Base-by-base conservation (phyloP, 2,113 vertebrate species). In the Numida meleagris region DNA sequence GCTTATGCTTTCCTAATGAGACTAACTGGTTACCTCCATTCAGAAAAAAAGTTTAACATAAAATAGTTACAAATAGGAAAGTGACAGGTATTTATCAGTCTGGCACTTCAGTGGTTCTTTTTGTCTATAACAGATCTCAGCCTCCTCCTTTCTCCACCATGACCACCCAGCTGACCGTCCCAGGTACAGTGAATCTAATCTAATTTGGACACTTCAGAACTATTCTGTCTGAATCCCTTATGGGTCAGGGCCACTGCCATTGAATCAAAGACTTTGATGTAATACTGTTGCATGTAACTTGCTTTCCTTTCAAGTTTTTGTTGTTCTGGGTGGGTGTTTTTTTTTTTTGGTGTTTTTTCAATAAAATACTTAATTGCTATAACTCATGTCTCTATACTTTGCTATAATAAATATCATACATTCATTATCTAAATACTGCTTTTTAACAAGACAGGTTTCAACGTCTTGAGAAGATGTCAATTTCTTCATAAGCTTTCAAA, bases 401-500 rank as follows among this genome's bases (percentile, higher is more conserved):
- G 29, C 34, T 14, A 78, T 23, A 42, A 20, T 29, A 48, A 78
- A 12, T 42, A 14, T 23, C n/a, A n/a, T n/a, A n/a, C n/a, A 66
- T 57, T 40, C 18, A 48, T 76, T 9, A 55, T 53, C 27, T 85
- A 81, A 61, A 66, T 48, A 58, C 9, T 62, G 45, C 21, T 77
- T 67, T 88, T 78, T 61, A 84, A 82, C 36, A 82, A 55, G 17
- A 50, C 2, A 42, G 40, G n/a, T 73, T 65, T 84, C 72, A 71
- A 5, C 29, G 58, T n/a, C 45, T 75, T 25, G 71, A 91, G 63
- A 86, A 92, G 9, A 55, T 12, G 23, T 23, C 61, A 20, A 63
- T 88, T 79, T 91, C 67, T 86, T 91, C 24, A 77, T 55, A 36
- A 55, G n/a, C 48, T 83, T 91, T 82, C 46, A 94, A 81, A 96